phyloP scores from a whole-genome alignment of 2,888 invertebrate species.

The Drosophila suboccidentalis region DNA sequence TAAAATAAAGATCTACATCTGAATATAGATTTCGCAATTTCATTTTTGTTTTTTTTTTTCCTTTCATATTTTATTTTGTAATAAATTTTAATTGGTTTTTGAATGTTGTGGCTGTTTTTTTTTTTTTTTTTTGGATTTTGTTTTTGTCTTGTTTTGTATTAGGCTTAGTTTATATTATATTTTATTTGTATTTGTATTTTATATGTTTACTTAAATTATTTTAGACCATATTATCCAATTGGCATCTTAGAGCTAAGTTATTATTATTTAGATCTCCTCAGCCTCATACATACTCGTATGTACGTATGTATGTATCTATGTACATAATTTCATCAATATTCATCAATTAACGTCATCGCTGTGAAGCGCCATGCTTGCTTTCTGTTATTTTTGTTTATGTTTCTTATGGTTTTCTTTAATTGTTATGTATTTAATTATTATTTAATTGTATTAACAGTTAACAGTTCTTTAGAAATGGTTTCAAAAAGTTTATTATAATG shows the following conservation, averaged over 20 bases:
- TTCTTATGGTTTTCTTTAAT: slow-evolving; percentile 9
- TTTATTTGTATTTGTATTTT: slow-evolving; percentile 45
- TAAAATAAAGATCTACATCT: slow-evolving; percentile 12
- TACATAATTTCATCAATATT: slow-evolving; percentile 27
- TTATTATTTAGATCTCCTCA: slow-evolving; percentile 50
- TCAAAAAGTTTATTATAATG: slow-evolving; percentile 67
- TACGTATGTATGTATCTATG: slow-evolving; percentile 50
- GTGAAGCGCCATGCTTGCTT: slow-evolving; percentile 35
- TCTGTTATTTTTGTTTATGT: slow-evolving; percentile 13
- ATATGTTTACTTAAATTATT: slow-evolving; percentile 59
- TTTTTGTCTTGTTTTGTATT: slow-evolving; percentile 17
- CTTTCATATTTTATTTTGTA: slow-evolving; percentile 59
- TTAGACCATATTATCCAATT: slow-evolving; percentile 70
- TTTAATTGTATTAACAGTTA: slow-evolving; percentile 65
- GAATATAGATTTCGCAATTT: slow-evolving; percentile 46
- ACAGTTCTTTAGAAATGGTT: slow-evolving; percentile 71
- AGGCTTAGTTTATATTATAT: slow-evolving; percentile 12
- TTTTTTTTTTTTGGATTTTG: slow-evolving; percentile 8
- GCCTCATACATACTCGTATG: slow-evolving; percentile 56
- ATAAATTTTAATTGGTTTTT: slow-evolving; percentile 64
- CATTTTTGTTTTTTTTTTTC: slow-evolving; percentile 49
- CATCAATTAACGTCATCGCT: slow-evolving; percentile 35
- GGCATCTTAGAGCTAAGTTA: slow-evolving; percentile 57
- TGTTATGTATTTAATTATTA: slow-evolving; percentile 27
- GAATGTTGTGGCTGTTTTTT: slow-evolving; percentile 56